Evolutionary conservation across 2,888 invertebrate species (phyloP), one percentile per base, ranked within the genome.

Genomic region (Ischnus inquisitorius): DNA sequence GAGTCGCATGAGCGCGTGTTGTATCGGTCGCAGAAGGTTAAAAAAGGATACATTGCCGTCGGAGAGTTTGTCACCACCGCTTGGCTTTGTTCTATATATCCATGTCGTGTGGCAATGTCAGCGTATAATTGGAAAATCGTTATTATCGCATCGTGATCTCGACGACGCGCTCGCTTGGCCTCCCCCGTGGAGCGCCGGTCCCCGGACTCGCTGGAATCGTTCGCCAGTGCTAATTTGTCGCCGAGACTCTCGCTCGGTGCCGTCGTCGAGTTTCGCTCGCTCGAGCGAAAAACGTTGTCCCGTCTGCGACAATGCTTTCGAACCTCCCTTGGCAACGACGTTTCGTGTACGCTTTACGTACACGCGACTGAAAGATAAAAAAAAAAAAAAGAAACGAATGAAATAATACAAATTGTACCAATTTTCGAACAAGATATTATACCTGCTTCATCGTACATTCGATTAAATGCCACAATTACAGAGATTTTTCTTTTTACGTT

Each of bases 61-160:
- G 72, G 67, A 48, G 68, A 67, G 65, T 68, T 84, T 84, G 84
- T 84, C 84, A 75, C 71, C 84, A 75, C 71, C 68, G 64, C 57
- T 62, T n/a, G 43, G 8, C 8, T 41, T 46, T 43, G 16, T 14
- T 79, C 34, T 79, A 64, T 48, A 60, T 39, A 41, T 41, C 39
- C 39, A 19, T 74, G 84, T 83, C 87, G 84, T 79, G 83, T 76
- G 86, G 85, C 88, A 88, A 87, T 84, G 89, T 87, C 90, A 90
- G 89, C 90, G 89, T 90, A 87, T 92, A 93, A 93, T 93, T 93
- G 92, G 90, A 93, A 93, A 93, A 93, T 93, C 93, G 92, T 93
- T 93, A 89, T 88, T 92, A 92, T 92, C 93, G 88, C 87, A 85
- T 86, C 84, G 86, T 19, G 84, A 92, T 90, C 90, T 88, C 81